Base-by-base conservation (phyloP, 2,888 invertebrate species). In the Suillia variegata region DNA sequence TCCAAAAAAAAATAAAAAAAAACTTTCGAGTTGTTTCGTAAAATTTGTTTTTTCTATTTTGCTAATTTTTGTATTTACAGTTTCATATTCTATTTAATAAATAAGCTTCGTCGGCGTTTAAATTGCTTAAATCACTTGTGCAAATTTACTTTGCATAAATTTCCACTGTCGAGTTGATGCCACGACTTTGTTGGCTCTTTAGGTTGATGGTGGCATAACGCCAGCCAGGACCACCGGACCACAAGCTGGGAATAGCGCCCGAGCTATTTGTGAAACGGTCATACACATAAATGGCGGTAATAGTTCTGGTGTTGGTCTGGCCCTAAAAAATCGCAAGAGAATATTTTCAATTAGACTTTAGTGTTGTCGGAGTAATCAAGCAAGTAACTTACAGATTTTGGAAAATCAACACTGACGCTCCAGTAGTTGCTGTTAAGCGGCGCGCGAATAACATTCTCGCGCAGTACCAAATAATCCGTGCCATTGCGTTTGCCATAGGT, bases 91-190 rank as follows among this genome's bases (percentile, higher is more conserved):
- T n/a, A n/a, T n/a, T n/a, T n/a, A n/a, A n/a, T n/a, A n/a, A n/a
- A n/a, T n/a, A n/a, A n/a, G n/a, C n/a, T n/a, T n/a, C n/a, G n/a
- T n/a, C n/a, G n/a, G n/a, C n/a, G n/a, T n/a, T n/a, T n/a, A n/a
- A n/a, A n/a, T n/a, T n/a, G n/a, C n/a, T n/a, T n/a, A n/a, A n/a
- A n/a, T n/a, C n/a, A n/a, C n/a, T n/a, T n/a, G n/a, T n/a, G n/a
- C n/a, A n/a, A n/a, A n/a, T 45, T 31, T 56, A 50, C 38, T 18
- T 53, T 42, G 50, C 61, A 38, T 33, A 65, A 34, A 65, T 57
- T 51, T 65, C 62, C 26, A 69, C 61, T n/a, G 65, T 67, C 2
- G 65, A 59, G 49, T 69, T 67, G 8, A 71, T 62, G 18, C 67
- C 67, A 1, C 48, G 42, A 2, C 53, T 33, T 26, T 47, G 33